Base-by-base conservation (phyloP, 2,888 invertebrate species). In the Lysandra bellargus region DNA sequence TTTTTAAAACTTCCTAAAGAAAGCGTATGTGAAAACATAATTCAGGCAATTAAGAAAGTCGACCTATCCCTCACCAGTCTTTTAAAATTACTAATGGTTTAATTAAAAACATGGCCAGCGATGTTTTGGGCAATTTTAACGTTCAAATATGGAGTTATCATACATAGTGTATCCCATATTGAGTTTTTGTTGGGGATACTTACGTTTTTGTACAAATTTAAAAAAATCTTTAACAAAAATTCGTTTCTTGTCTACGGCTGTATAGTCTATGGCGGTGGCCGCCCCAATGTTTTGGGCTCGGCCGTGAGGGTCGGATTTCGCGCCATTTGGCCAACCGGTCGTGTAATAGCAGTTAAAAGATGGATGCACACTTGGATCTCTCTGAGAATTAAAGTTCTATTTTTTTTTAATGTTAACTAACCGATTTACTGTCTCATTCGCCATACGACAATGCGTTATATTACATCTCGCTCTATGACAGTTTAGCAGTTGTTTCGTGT, bases 271-370 rank as follows among this genome's bases (percentile, higher is more conserved):
- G 88, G 30, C 79, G 80, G 80, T 78, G 80, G 81, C 86, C 88
- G 88, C 88, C 88, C 89, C 86, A 85, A 83, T 87, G 87, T 88
- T 89, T 87, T 87, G 84, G 85, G 84, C 83, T 84, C 83, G 86
- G 83, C 82, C 83, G 87, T 80, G 83, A 85, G 92, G 92, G 91
- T 93, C 92, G 90, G 88, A 88, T 94, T 94, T 94, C 93, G 92
- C 93, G 93, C 93, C 94, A 94, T 94, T 94, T 93, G 94, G 93
- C 92, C 92, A 92, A 91, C 92, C 87, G 88, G 88, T 90, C 92
- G 91, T 92, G 90, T 93, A 92, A 93, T 93, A 92, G 91, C 89
- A 83, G 83, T 79, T 81, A 82, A 83, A 86, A 84, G 89, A 82
- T 79, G 81, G 80, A 78, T 86, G 84, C 82, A 86, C 87, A 90